Evolutionary conservation across 30 jellyfish, hydroid and myxozoan genomes (phyloP), one percentile per base, ranked within the genome.

Genomic region (Hydra vulgaris): DNA sequence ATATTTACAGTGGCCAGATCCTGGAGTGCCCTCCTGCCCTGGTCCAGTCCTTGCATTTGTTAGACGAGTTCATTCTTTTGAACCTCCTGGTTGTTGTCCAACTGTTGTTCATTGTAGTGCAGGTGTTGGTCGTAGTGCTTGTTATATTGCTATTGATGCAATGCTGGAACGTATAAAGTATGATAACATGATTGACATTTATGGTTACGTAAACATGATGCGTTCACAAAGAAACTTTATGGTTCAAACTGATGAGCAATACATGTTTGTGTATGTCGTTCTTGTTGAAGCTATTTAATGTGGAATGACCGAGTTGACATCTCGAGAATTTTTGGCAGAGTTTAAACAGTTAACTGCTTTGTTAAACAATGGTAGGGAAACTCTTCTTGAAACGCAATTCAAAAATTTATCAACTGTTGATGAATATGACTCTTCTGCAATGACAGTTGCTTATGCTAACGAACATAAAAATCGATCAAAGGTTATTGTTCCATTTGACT

Each of bases 101-200:
- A 88, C 88, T 20, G 80, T 94, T 53, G 96, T 94, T 40, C 99
- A 94, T 78, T 94, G 99, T 88, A 87, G 96, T 79, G 98, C 98
- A 74, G 98, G 98, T 54, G 98, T 92, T 74, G 98, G 98, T 0
- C 96, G 98, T 18, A 92, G 88, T 72, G 98, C 96, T 26, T 85
- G 96, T 8, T 92, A 54, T 86, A 84, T 92, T 15, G 85, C 98
- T 18, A 66, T 92, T 68, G 94, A 92, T 81, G 81, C 96, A 23
- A 92, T 92, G 98, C 66, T 92, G 56, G 98, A 92, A 26, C 98
- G 89, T 66, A 73, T 87, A 8, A 66, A 74, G 73, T 55, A 54
- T 15, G 98, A 92, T 26, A 70, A 52, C 7, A 72, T 73, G 1
- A 89, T 92, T 27, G 98, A 92, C 81, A 90, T 92, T 15, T 92